These are phyloP conservation scores for Cheilosia variabilis DNA, from an alignment of 2,888 invertebrate species.

Conservation along the genomic window DNA sequence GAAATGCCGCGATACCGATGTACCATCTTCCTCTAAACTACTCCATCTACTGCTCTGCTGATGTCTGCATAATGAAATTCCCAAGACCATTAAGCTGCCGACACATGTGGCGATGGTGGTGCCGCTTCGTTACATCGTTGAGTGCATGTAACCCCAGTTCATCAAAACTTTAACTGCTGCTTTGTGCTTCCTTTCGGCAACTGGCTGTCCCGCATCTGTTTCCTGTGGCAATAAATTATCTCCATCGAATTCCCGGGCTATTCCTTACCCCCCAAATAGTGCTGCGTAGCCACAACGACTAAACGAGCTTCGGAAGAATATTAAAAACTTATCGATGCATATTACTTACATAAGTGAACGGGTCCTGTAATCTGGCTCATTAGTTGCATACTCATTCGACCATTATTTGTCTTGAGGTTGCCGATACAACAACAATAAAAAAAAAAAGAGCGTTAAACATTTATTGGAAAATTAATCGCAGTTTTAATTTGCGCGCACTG, in stretches of 20 bases:
- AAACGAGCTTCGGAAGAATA: slow-evolving; percentile 52
- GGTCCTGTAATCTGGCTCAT: slow-evolving; percentile 9
- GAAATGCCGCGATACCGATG: neutral
- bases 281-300: neutral
- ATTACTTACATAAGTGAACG: slow-evolving; percentile 43
- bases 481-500: slow-evolving; percentile 15
- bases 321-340: slow-evolving; percentile 67
- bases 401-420: slow-evolving; percentile 24
- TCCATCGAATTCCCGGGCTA: slow-evolving; percentile 5
- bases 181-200: slow-evolving; percentile 34
- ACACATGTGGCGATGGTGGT: slow-evolving; percentile 2
- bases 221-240: slow-evolving; percentile 35
- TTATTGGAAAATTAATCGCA: slow-evolving; percentile 57
- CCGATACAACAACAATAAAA: neutral
- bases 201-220: slow-evolving; percentile 8
- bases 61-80: slow-evolving; percentile 21
- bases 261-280: slow-evolving; percentile 2
- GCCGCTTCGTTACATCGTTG: neutral
- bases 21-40: neutral
- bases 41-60: neutral
- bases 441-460: neutral
- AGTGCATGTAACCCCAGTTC: neutral
- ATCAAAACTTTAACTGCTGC: slow-evolving; percentile 47
- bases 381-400: slow-evolving; percentile 15
- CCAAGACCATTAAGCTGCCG: slow-evolving; percentile 30